Base-by-base conservation (phyloP, 1,140 invertebrate genomes). In the Onthophagus taurus region DNA sequence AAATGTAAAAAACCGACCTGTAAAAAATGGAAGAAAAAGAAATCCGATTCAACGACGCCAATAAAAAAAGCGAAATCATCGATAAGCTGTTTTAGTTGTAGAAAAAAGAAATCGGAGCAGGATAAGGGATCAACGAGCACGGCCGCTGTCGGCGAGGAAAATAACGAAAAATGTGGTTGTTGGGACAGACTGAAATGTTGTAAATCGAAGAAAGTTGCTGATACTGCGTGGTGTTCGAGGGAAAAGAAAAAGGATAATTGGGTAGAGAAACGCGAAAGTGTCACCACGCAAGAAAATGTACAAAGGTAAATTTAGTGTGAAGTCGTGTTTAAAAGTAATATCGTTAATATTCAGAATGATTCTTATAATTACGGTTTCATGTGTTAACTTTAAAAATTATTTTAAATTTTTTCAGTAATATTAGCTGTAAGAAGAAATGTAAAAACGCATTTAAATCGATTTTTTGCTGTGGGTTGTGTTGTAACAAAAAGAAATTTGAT, bases 401-500 rank as follows among this genome's bases (percentile, higher is more conserved):
- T 9, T 26, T 1, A 26, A 24, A 14, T 39, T 24, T 26, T 39
- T 39, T 11, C 16, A 39, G 37, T 26, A 17, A 11, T n/a, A 26
- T 9, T 39, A 29, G 16, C 14, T 39, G 37, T 39, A 55, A 49
- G 48, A 31, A 47, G n/a, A 45, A 45, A 18, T 63, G 56, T 33
- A 53, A 50, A 44, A 45, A 50, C 45, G 53, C 60, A 29, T 47
- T 57, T 17, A 45, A 48, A 30, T 46, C 18, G 31, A 50, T 64
- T 31, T 61, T 60, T 35, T 59, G 62, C 16, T 53, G 54, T 45
- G 31, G 34, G 5, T 35, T 47, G 42, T 57, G 49, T 35, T 70
- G 59, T 26, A 49, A 49, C 14, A 68, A 66, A 35, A 62, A 64
- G 43, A 47, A 67, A 20, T 57, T 55, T 2, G 47, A 53, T 44